Evolutionary conservation across 2,888 invertebrate species (phyloP).

Genomic region (Acleris sparsana): DNA sequence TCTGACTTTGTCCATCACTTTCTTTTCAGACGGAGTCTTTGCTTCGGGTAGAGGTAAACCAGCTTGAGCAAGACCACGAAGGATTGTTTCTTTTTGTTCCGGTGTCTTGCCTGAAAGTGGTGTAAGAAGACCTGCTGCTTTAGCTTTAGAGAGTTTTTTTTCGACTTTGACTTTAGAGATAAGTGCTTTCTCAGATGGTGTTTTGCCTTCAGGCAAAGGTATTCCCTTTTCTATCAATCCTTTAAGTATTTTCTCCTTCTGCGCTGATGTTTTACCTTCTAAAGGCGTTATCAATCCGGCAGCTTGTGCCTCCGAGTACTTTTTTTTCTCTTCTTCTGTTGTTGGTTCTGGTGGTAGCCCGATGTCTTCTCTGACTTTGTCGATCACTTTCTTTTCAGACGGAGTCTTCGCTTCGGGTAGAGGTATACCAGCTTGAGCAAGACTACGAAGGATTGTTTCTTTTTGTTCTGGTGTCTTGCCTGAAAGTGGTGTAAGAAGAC

Average conservation of each 20-base stretch:
- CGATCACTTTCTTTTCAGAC: neutral
- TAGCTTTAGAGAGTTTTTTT: neutral
- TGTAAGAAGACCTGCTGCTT: neutral
- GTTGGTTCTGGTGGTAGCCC: neutral
- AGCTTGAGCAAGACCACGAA: neutral
- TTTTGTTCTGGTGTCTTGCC: neutral
- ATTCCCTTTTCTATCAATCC: neutral
- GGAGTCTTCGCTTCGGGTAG: neutral
- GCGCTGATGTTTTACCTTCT: slow-evolving; percentile 20
- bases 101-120: neutral
- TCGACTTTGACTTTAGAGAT: neutral
- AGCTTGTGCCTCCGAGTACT: neutral
- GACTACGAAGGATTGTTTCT: neutral
- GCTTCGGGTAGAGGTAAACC: neutral
- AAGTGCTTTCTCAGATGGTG: slow-evolving; percentile 35
- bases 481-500: neutral
- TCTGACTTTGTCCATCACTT: neutral
- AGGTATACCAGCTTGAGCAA: neutral
- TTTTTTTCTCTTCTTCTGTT: neutral
- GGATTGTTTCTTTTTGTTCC: neutral
- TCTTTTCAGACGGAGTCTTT: slow-evolving; percentile 36
- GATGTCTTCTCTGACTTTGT: neutral
- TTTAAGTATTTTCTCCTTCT: neutral
- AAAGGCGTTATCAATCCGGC: slow-evolving; percentile 39
- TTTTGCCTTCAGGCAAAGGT: neutral